These are phyloP conservation scores for Thunnus maccoyii DNA, from an alignment of 2,113 vertebrate genomes.

Conservation along the genomic window DNA sequence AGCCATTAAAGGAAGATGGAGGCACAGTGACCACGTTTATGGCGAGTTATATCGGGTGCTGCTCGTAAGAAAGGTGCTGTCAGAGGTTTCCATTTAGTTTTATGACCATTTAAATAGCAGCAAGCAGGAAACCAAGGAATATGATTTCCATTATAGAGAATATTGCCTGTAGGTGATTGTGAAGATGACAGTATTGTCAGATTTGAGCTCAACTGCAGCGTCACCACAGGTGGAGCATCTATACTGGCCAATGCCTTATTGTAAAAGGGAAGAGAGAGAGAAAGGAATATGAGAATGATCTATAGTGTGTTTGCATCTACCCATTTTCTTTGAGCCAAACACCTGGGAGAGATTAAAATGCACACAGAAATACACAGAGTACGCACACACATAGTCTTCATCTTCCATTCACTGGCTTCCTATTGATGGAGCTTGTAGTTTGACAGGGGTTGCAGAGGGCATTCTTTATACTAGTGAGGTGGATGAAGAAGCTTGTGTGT, in stretches of 20 bases:
- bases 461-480: constrained; percentile 42
- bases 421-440: constrained; percentile 41
- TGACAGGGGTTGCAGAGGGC: constrained; percentile 53
- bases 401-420: constrained; percentile 18
- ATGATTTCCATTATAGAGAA: constrained; percentile 40
- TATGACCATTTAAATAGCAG: constrained; percentile 60
- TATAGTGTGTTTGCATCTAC: constrained; percentile 18
- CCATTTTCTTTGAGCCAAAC: constrained; percentile 22
- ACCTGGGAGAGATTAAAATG: constrained; percentile 19
- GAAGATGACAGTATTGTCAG: constrained; percentile 31
- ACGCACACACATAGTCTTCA: constrained; percentile 11
- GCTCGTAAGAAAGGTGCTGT: constrained; percentile 40
- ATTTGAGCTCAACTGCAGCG: constrained; percentile 31
- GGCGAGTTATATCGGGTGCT: neutral
- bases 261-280: constrained; percentile 1
- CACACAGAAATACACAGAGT: constrained; percentile 11
- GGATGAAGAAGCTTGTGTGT: constrained; percentile 38
- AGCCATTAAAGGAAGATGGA: constrained; percentile 50
- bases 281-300: constrained; percentile 14
- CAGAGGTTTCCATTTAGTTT: constrained; percentile 65
- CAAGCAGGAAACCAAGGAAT: constrained; percentile 23
- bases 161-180: constrained; percentile 35
- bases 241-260: constrained; percentile 10
- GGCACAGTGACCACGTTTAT: constrained; percentile 41
- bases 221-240: constrained; percentile 11